A percentile compares a stretch with the other conserved stretches of the same genome.
Evolutionary conservation across 2,113 vertebrate genomes (phyloP).

Genomic region (Excalfactoria chinensis): DNA sequence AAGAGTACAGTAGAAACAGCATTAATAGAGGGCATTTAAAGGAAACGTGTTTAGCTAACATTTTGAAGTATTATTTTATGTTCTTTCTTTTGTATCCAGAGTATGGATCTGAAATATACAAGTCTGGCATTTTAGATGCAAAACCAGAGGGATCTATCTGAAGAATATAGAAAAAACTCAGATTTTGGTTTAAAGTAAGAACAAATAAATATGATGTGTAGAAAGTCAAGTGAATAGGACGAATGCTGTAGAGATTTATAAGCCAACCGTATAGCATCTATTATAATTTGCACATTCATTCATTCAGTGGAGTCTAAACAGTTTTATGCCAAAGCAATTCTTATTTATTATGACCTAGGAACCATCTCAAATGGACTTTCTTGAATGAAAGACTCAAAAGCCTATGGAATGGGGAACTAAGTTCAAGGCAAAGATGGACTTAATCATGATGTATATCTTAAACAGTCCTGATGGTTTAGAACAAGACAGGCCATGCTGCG

Average conservation of each 20-base stretch:
- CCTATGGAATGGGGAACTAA: not conserved
- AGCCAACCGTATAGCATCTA: not conserved
- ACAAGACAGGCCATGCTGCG: not conserved
- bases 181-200: not conserved
- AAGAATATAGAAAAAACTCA: not conserved
- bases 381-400: not conserved
- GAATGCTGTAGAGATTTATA: not conserved
- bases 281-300: not conserved
- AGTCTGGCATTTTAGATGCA: not conserved
- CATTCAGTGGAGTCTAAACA: not conserved
- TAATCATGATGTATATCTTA: not conserved
- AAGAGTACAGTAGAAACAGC: not conserved
- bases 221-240: not conserved
- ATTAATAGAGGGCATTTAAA: not conserved
- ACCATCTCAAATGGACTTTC: not conserved
- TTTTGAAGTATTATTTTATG: slow-evolving; percentile 47
- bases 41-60: slow-evolving; percentile 40
- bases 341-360: not conserved
- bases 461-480: not conserved
- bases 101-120: not conserved
- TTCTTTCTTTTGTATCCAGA: not conserved
- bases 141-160: not conserved
- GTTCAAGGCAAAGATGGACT: not conserved
- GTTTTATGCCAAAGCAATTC: not conserved
- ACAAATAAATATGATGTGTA: not conserved